These are phyloP conservation scores for Phalanger gymnotis DNA, from an alignment of 2,797 vertebrate genomes.

Conservation along the genomic window DNA sequence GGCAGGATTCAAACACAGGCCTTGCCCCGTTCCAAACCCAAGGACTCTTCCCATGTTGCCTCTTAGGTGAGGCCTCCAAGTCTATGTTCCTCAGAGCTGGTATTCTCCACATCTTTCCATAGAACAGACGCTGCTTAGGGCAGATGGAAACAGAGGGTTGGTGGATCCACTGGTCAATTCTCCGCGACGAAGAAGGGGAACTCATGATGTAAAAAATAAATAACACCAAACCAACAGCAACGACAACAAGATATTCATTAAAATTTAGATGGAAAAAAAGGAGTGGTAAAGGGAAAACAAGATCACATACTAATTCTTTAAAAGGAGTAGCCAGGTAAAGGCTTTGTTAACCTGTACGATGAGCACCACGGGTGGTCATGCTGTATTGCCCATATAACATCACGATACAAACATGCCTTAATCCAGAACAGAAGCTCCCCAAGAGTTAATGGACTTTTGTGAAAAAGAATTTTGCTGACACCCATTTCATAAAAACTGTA, in stretches of 20 bases:
- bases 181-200: neutral
- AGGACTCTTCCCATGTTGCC: neutral
- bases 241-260: neutral
- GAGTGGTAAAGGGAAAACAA: neutral
- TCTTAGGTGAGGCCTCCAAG: neutral
- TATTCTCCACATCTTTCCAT: neutral
- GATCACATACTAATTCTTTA: neutral
- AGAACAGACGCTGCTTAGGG: neutral
- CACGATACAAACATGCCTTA: neutral
- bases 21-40: neutral
- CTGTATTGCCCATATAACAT: neutral
- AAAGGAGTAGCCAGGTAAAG: neutral
- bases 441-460: neutral
- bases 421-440: neutral
- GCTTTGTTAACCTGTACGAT: neutral
- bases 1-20: neutral
- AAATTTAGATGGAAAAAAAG: neutral
- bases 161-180: neutral
- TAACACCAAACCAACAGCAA: neutral
- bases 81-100: neutral
- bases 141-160: neutral
- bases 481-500: neutral
- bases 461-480: conserved; percentile 10
- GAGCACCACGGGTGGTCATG: neutral
- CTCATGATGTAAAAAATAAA: neutral